These are phyloP conservation scores for Eutolmus rufibarbis DNA, from an alignment of 2,888 invertebrate species.

Conservation along the genomic window DNA sequence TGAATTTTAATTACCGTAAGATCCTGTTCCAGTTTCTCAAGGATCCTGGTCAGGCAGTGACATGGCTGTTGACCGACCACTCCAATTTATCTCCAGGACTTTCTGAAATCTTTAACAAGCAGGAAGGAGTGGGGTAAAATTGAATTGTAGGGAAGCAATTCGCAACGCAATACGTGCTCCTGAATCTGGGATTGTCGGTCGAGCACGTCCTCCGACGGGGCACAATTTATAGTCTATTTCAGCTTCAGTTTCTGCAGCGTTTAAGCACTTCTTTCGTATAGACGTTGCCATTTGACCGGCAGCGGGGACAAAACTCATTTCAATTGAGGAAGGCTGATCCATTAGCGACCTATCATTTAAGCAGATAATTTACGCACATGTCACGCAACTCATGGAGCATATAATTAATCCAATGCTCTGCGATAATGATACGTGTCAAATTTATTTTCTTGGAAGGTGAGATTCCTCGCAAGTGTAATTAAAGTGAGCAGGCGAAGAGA, in stretches of 20 bases:
- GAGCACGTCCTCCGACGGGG: background rate
- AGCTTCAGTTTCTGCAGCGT: background rate
- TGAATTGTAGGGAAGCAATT: constrained; percentile 2
- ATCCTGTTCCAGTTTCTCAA: background rate
- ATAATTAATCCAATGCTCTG: background rate
- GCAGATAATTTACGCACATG: background rate
- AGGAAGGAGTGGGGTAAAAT: background rate
- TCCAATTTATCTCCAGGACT: background rate
- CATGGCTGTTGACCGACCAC: background rate
- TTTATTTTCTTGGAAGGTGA: background rate
- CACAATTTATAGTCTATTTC: background rate
- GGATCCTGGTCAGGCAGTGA: background rate
- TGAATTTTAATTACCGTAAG: background rate
- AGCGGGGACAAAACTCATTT: background rate
- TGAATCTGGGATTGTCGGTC: background rate
- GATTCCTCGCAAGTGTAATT: background rate
- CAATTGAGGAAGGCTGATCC: background rate
- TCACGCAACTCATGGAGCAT: background rate
- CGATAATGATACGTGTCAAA: background rate
- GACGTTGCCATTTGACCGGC: background rate
- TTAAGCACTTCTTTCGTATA: background rate
- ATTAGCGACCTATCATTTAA: background rate
- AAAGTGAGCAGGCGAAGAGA: background rate
- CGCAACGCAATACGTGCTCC: background rate
- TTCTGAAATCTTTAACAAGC: background rate